Evolutionary conservation across 2,888 invertebrate species (phyloP).

Genomic region (Xestoiulus laeticollis): DNA sequence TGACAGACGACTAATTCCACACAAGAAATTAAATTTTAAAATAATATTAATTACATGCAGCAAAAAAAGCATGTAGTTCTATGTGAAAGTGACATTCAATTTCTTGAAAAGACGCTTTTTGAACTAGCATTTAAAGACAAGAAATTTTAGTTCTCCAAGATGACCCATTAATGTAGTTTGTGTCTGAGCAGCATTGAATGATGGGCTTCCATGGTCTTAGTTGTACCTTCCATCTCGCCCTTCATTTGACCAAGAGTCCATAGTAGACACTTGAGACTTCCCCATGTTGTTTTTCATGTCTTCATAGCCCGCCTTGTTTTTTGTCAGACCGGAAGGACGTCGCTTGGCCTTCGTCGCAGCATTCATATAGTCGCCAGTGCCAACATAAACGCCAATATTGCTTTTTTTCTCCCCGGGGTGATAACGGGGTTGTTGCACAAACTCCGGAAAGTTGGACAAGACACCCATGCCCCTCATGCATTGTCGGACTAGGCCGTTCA

Average conservation of each 20-base stretch:
- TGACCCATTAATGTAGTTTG: not conserved
- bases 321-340: too few relatives aligned
- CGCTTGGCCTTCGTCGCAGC: not conserved
- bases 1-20: not conserved
- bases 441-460: not conserved
- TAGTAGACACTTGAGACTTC: not conserved
- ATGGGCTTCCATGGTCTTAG: not conserved
- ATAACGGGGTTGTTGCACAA: not conserved
- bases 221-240: not conserved
- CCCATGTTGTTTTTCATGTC: not conserved
- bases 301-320: not conserved
- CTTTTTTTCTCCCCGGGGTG: not conserved
- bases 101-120: too few relatives aligned
- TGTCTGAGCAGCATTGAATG: not conserved
- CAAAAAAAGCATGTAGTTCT: too few relatives aligned
- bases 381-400: not conserved
- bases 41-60: too few relatives aligned
- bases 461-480: not conserved
- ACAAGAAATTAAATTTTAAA: too few relatives aligned
- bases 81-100: too few relatives aligned
- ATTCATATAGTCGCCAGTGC: not conserved
- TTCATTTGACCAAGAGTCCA: not conserved
- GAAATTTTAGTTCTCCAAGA: not conserved
- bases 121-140: not conserved
- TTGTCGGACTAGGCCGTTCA: not conserved